Evolutionary conservation across 2,113 vertebrate species (phyloP), one percentile per base, ranked within the genome.

Genomic region (Parotia lawesii): DNA sequence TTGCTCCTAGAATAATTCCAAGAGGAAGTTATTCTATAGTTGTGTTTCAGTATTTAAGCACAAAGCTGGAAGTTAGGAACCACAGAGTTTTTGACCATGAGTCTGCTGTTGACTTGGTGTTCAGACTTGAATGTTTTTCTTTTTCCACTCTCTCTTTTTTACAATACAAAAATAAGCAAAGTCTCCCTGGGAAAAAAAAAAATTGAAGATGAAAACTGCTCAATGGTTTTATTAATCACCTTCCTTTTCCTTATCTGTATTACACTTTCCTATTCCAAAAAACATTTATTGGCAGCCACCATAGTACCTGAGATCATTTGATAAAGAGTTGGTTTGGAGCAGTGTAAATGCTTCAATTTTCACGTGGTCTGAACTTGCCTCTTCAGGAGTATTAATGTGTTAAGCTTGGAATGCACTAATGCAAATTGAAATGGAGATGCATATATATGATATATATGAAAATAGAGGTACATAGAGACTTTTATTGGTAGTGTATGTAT

Each of bases 1-100:
- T 89, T 93, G 62, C 85, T 94, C 82, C 57, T 87, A 82, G 87
- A 92, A 60, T 87, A 94, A 86, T 76, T 88, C 64, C 71, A 48
- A 67, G 45, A 83, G 72, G 93, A 71, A 76, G 42, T 90, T 84
- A 64, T 33, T 82, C 40, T 89, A 29, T 80, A 66, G 86, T 22
- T 57, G 42, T 45, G 9, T 82, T 73, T 85, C 66, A 25, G 17
- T 74, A 21, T 71, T 71, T 90, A 92, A 93, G 38, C 47, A n/a
- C 6, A 2, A 62, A 89, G 48, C 44, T 92, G 64, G 4, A 86
- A 74, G 57, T 80, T 45, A 75, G 61, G 51, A 89, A 44, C 22
- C 51, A 2, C 40, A 12, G 19, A 42, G 40, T 23, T 78, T 81
- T 74, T 51, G 7, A 15, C n/a, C 23, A 1, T 12, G 33, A 64